Conservation (phyloP, 1,140 invertebrate species). For the Chironomus tepperi region DNA sequence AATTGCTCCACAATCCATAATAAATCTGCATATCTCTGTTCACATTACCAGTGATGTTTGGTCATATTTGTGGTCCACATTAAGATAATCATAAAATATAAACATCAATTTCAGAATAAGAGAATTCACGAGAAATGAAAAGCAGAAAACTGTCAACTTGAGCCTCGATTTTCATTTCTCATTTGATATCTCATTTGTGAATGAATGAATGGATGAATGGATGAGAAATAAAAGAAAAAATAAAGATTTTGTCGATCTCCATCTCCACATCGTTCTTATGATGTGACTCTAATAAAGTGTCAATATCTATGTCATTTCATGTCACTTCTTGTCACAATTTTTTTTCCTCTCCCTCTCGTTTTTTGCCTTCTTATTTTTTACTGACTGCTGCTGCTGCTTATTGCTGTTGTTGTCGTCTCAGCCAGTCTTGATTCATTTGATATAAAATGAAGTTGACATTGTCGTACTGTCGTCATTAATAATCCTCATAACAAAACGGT, state of each 20-base stretch:
- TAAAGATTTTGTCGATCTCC: not conserved
- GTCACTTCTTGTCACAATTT: conserved; percentile 4
- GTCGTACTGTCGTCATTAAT: conserved; percentile 7
- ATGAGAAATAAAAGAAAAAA: not conserved
- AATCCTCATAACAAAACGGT: conserved; percentile 8
- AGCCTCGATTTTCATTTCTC: too few relatives aligned
- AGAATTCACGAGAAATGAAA: too few relatives aligned
- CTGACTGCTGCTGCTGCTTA: not conserved
- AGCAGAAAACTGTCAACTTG: too few relatives aligned
- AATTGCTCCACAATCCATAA: too few relatives aligned
- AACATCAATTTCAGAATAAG: too few relatives aligned
- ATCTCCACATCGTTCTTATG: too few relatives aligned
- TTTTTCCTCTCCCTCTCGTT: not conserved
- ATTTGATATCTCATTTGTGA: conserved; percentile 4
- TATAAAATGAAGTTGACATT: not conserved
- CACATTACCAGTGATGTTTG: too few relatives aligned
- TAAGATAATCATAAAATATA: too few relatives aligned
- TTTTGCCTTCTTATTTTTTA: not conserved
- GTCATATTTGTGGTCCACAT: too few relatives aligned
- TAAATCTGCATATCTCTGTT: too few relatives aligned
- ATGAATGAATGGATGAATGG: not conserved
- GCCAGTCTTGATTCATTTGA: too few relatives aligned
- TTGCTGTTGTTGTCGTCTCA: too few relatives aligned
- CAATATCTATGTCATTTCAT: conserved; percentile 13
- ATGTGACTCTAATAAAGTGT: not conserved